These are phyloP conservation scores for Dryobates pubescens DNA, from an alignment of 2,797 vertebrate species.

Conservation along the genomic window DNA sequence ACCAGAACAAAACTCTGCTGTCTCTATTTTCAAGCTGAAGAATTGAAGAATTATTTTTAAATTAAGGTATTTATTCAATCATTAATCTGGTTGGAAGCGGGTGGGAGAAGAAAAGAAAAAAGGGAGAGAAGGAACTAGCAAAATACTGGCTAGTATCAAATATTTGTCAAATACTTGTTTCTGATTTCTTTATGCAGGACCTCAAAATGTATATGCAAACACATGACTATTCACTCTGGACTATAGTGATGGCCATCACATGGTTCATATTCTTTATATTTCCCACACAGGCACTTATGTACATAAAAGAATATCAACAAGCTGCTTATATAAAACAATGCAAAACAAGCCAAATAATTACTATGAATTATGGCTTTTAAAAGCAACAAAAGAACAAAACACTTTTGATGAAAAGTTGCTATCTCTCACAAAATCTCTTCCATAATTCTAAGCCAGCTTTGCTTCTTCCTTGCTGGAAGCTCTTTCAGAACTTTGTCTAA, in stretches of 20 bases:
- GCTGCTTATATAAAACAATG: background rate
- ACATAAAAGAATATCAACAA: background rate
- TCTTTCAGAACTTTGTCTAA: conserved; percentile 15
- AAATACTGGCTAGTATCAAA: background rate
- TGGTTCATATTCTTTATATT: background rate
- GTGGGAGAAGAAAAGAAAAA: background rate
- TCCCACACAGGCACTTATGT: background rate
- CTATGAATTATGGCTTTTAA: background rate
- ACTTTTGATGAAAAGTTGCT: background rate
- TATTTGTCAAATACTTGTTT: background rate
- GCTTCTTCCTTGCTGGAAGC: background rate
- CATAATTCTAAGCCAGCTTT: background rate
- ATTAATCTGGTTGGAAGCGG: background rate
- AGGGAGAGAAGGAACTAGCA: background rate
- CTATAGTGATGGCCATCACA: background rate
- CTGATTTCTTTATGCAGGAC: background rate
- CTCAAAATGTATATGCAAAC: background rate
- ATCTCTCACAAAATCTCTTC: background rate
- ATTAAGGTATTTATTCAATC: background rate
- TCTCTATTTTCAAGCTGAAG: background rate
- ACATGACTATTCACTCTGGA: background rate
- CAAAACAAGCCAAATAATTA: background rate
- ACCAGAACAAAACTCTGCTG: background rate
- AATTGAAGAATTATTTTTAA: background rate
- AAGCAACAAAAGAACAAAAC: conserved; percentile 14